A percentile compares a stretch with the other conserved stretches of the same genome.
Conservation (phyloP, 2,113 vertebrate genomes). For the Paraplagusia blochii region DNA sequence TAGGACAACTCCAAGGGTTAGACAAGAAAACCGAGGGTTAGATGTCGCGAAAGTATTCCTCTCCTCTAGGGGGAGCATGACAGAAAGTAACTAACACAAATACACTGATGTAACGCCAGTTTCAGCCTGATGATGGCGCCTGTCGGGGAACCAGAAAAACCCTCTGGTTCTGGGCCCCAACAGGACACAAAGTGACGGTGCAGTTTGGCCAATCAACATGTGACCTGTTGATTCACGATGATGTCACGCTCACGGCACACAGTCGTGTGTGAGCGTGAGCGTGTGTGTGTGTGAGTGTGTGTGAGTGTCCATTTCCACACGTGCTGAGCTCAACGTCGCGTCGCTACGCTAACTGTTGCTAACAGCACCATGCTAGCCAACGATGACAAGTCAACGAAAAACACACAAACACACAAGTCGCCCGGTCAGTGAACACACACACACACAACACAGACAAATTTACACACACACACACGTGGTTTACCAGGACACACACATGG, state of each 20-base stretch:
- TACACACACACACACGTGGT: not conserved
- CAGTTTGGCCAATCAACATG: not conserved
- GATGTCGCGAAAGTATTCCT: too few species aligned
- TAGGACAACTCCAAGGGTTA: too few species aligned
- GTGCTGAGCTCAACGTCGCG: not conserved
- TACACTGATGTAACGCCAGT: not conserved
- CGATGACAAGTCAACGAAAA: too few species aligned
- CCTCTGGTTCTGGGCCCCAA: not conserved
- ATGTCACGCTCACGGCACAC: not conserved
- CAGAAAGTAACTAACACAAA: too few species aligned
- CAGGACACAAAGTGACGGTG: not conserved
- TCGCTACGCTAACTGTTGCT: slow-evolving; percentile 24
- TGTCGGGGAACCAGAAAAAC: not conserved
- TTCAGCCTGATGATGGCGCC: not conserved
- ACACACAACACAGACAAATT: slow-evolving; percentile 10
- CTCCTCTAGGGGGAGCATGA: too few species aligned
- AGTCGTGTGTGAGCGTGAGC: too few species aligned
- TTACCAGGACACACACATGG: slow-evolving; percentile 13
- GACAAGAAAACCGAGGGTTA: too few species aligned
- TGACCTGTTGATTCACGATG: slow-evolving; percentile 14
- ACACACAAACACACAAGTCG: slow-evolving; percentile 3
- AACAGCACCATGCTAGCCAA: slow-evolving; percentile 17
- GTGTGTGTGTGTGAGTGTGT: not conserved
- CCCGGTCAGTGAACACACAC: slow-evolving; percentile 26
- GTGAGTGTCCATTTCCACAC: not conserved